Evolutionary conservation across 2,113 vertebrate species (phyloP).

Genomic region (Chunga burmeisteri): DNA sequence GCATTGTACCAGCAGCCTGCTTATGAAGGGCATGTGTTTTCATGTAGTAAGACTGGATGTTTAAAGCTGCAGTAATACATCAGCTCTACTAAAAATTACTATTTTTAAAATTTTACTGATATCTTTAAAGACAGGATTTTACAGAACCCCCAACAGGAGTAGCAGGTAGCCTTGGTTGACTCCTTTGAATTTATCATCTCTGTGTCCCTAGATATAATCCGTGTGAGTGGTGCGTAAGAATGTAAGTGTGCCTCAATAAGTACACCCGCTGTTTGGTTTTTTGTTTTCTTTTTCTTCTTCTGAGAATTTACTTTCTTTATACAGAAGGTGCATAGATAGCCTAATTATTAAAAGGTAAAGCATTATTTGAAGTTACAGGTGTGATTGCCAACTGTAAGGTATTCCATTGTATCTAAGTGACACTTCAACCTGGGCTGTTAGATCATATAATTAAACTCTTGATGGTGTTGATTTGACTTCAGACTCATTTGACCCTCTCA

Average conservation of each 20-base stretch:
- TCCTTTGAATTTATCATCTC: background rate
- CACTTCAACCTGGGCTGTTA: background rate
- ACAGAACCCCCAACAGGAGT: background rate
- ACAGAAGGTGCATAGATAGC: background rate
- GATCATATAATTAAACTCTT: constrained; percentile 36
- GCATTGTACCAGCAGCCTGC: background rate
- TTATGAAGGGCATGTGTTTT: background rate
- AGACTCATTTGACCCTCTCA: constrained; percentile 84
- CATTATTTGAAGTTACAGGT: background rate
- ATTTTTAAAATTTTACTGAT: background rate
- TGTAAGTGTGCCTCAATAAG: background rate
- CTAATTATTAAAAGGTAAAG: background rate
- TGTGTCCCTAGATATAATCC: background rate
- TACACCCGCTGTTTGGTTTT: background rate
- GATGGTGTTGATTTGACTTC: constrained; percentile 59
- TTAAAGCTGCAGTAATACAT: background rate
- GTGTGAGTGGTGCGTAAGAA: background rate
- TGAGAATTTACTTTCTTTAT: background rate
- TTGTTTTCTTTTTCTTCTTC: background rate
- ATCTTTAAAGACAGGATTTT: background rate
- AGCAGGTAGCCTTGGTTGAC: background rate
- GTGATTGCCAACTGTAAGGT: background rate
- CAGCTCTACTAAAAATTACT: background rate
- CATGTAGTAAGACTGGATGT: background rate
- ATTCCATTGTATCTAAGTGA: background rate